phyloP scores from a whole-genome alignment of 2,797 vertebrate species.

The Acipenser transmontanus region DNA sequence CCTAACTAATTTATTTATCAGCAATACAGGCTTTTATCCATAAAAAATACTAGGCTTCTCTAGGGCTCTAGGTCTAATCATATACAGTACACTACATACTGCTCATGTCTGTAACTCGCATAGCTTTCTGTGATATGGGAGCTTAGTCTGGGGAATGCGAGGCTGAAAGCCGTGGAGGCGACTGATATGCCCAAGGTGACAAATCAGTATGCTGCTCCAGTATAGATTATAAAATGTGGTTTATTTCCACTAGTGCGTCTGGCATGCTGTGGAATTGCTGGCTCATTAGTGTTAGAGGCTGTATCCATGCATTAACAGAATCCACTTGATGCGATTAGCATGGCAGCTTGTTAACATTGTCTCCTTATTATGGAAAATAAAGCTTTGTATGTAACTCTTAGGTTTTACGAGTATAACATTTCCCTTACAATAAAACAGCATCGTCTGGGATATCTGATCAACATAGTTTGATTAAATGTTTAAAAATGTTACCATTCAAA shows the following conservation, averaged over 20 bases:
- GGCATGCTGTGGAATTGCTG: slow-evolving; percentile 24
- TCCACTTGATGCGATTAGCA: slow-evolving; percentile 5
- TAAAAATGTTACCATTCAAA: too few relatives aligned
- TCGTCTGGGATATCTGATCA: neutral
- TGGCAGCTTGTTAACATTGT: slow-evolving; percentile 3
- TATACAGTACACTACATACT: too few relatives aligned
- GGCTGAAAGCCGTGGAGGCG: slow-evolving; percentile 2
- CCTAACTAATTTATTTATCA: too few relatives aligned
- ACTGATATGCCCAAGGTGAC: slow-evolving; percentile 23
- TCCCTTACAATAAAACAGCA: neutral
- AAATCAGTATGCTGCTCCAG: slow-evolving; percentile 33
- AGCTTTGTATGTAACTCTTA: neutral
- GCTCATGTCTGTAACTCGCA: too few relatives aligned
- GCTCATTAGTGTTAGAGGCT: slow-evolving; percentile 5
- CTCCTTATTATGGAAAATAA: slow-evolving; percentile 1
- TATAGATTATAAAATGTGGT: slow-evolving; percentile 30
- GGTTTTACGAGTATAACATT: neutral
- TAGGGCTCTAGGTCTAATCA: too few relatives aligned
- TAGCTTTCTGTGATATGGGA: too few relatives aligned
- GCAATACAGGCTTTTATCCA: too few relatives aligned
- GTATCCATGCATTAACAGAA: slow-evolving; percentile 1
- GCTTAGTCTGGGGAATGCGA: too few relatives aligned
- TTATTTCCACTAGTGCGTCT: slow-evolving; percentile 37
- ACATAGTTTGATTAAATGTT: neutral
- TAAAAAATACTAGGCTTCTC: too few relatives aligned